Evolutionary conservation across 2,797 vertebrate genomes (phyloP).

Genomic region (Alauda arvensis): DNA sequence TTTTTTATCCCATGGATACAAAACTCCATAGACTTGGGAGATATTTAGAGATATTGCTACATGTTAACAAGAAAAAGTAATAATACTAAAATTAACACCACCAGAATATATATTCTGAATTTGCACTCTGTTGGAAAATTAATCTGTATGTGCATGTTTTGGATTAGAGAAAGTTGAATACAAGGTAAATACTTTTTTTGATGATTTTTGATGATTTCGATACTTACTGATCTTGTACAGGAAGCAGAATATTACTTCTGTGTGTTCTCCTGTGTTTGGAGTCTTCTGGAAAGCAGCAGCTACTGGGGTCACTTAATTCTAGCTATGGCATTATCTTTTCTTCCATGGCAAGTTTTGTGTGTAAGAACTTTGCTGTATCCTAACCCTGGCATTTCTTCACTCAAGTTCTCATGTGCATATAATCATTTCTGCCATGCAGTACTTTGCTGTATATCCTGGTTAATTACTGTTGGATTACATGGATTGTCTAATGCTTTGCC

Average conservation of each 20-base stretch:
- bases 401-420: background rate
- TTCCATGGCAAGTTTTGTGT: background rate
- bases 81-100: background rate
- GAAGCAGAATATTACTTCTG: background rate
- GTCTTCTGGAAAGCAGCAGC: background rate
- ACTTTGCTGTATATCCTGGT: background rate
- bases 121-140: background rate
- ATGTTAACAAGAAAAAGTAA: background rate
- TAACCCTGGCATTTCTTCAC: background rate
- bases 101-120: background rate
- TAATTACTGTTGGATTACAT: background rate
- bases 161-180: background rate
- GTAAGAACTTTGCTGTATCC: background rate
- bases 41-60: background rate
- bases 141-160: background rate
- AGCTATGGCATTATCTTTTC: background rate
- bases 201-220: too few species aligned
- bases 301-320: background rate
- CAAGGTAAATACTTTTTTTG: background rate
- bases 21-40: background rate
- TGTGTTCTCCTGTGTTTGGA: background rate
- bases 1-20: background rate
- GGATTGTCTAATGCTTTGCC: background rate
- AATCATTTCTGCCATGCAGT: background rate
- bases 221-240: too few species aligned